Conservation (phyloP, 2,797 vertebrate species). For the Arrhamphus sclerolepis region DNA sequence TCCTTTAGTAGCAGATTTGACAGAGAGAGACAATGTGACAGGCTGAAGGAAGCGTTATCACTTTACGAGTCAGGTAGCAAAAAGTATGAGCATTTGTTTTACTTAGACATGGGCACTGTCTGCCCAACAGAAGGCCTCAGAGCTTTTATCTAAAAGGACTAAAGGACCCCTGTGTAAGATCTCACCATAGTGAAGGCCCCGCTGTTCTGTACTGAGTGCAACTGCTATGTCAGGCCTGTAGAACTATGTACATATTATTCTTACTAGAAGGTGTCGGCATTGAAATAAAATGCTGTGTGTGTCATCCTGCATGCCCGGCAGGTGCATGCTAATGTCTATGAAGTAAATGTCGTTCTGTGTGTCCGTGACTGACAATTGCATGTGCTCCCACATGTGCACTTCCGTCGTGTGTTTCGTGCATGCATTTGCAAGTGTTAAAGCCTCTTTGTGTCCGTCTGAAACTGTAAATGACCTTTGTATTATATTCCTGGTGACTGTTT, state of each 20-base stretch:
- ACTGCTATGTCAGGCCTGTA: constrained; percentile 12
- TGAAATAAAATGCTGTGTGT: constrained; percentile 27
- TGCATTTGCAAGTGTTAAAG: constrained; percentile 35
- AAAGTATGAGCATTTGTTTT: constrained; percentile 18
- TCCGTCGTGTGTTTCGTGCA: constrained; percentile 4
- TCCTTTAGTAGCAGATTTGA: not conserved
- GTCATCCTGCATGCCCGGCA: constrained; percentile 26
- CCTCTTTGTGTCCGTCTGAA: constrained; percentile 37
- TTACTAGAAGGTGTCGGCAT: constrained; percentile 42
- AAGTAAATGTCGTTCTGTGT: constrained; percentile 36
- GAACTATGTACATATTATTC: constrained; percentile 31
- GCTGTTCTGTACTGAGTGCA: constrained; percentile 5
- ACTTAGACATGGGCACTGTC: constrained; percentile 55
- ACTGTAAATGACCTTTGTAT: constrained; percentile 75
- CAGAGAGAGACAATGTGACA: constrained; percentile 1
- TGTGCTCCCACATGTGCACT: constrained; percentile 5
- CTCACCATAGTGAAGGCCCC: constrained; percentile 8
- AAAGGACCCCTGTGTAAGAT: constrained; percentile 9
- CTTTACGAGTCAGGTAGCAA: constrained; percentile 3
- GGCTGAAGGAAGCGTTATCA: constrained; percentile 6
- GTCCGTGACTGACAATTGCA: not conserved
- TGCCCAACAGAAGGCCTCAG: constrained; percentile 45
- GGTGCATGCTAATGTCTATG: constrained; percentile 45
- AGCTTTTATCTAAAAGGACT: constrained; percentile 22
- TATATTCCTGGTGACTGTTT: constrained; percentile 46